Conservation (phyloP, 2,888 invertebrate genomes). For the Andrena dorsata region DNA sequence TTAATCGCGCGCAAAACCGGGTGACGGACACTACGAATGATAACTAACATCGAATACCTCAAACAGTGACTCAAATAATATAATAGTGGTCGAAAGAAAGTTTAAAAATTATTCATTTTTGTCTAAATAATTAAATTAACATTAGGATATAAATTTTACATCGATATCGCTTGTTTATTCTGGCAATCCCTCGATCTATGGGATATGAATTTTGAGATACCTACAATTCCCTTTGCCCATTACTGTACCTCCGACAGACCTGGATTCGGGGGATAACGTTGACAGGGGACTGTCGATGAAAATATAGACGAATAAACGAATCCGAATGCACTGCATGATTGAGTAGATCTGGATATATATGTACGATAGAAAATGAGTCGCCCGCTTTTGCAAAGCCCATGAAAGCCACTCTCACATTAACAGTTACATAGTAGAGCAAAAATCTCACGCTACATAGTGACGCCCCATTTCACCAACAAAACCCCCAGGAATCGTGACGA, state of each 20-base stretch:
- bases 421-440: slow-evolving; percentile 72
- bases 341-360: slow-evolving; percentile 58
- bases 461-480: slow-evolving; percentile 59
- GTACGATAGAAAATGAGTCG: slow-evolving; percentile 55
- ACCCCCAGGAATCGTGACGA: slow-evolving; percentile 16
- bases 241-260: too few species aligned
- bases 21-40: slow-evolving; percentile 31
- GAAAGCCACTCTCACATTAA: slow-evolving; percentile 58
- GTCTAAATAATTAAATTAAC: too few species aligned
- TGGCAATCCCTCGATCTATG: too few species aligned
- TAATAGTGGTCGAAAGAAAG: neutral
- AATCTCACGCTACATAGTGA: slow-evolving; percentile 64
- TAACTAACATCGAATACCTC: neutral
- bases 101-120: neutral
- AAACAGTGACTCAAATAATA: neutral
- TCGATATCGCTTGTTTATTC: too few species aligned
- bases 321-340: slow-evolving; percentile 61
- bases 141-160: too few species aligned
- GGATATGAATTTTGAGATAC: too few species aligned
- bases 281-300: neutral
- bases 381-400: slow-evolving; percentile 59
- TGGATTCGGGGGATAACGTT: too few species aligned
- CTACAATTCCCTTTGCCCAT: too few species aligned
- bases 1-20: slow-evolving; percentile 48
- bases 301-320: slow-evolving; percentile 48